Evolutionary conservation across 2,888 invertebrate genomes (phyloP), one percentile per base, ranked within the genome.

Genomic region (Hypena proboscidalis): DNA sequence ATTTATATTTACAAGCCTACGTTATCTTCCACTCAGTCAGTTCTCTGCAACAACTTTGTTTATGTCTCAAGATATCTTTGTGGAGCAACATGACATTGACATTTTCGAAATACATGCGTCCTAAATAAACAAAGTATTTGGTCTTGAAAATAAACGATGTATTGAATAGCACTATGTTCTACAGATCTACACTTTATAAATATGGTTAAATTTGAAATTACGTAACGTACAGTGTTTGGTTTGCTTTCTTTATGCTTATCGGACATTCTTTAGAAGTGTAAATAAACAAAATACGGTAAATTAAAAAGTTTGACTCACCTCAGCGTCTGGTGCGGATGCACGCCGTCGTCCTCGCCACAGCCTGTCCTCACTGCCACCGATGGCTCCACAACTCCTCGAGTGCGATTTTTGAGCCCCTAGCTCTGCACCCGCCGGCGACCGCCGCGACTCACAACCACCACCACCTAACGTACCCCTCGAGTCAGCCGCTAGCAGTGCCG

Each of bases 401-500:
- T 95, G 93, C 67, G 95, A 95, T 67, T 94, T 94, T 54, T 95
- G 95, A 55, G 95, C 95, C 73, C 95, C 96, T 62, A 96, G 86
- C 53, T 97, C 91, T 74, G 96, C 97, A 29, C 96, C 96, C 30
- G 97, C 97, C 1, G 97, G 97, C 17, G 96, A 93, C 45, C 96
- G 91, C 42, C 96, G 94, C 6, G 96, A 95, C 63, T 96, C 93
- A 53, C 38, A 33, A 20, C 95, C 95, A 29, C 94, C 94, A 40
- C 94, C 94, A 19, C 93, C 94, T 43, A 96, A 83, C 63, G 95
- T 95, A 23, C 95, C 96, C 60, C 97, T 92, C 4, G 96, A 97
- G 80, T 97, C 97, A 1, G 96, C 96, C 6, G 97, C 97, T 84
- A 97, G 92, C 43, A 97, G 88, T 25, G 97, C 96, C n/a, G 97